phyloP scores from a whole-genome alignment of 2,888 invertebrate species.

The Melinopterus prodromus region DNA sequence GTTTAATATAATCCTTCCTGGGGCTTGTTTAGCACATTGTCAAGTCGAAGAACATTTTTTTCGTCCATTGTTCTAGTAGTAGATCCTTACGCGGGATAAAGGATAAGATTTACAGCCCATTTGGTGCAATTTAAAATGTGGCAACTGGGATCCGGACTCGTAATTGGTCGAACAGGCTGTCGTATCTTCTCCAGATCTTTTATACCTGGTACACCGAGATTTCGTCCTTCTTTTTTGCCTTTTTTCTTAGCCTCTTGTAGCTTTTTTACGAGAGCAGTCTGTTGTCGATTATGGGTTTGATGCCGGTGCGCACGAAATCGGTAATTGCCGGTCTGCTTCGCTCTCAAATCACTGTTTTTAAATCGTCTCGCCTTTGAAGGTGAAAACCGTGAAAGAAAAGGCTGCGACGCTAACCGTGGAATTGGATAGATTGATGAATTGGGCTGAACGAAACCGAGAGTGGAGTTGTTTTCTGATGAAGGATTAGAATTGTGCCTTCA shows the following conservation, averaged over 20 bases:
- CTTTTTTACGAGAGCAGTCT: no score
- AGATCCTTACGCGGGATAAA: background rate
- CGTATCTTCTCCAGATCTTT: no score
- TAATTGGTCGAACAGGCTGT: constrained; percentile 4
- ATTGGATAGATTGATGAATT: background rate
- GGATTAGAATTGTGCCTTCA: no score
- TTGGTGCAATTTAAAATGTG: constrained; percentile 19
- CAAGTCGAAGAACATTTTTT: background rate
- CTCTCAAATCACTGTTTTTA: constrained; percentile 5
- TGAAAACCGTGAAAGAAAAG: no score
- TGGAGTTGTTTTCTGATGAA: no score
- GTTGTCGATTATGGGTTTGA: no score
- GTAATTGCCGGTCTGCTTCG: constrained; percentile 11
- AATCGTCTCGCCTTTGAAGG: no score
- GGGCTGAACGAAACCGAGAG: background rate
- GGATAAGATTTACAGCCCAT: background rate
- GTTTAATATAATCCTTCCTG: no score
- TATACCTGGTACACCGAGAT: constrained; percentile 10
- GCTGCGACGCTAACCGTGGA: no score
- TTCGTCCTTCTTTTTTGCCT: constrained; percentile 10
- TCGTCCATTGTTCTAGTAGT: constrained; percentile 14
- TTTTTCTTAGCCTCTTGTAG: no score
- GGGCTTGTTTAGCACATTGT: no score
- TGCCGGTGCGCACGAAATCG: background rate
- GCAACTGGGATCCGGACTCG: background rate